phyloP scores from a whole-genome alignment of 2,797 vertebrate species.

The Pipistrellus kuhlii region DNA sequence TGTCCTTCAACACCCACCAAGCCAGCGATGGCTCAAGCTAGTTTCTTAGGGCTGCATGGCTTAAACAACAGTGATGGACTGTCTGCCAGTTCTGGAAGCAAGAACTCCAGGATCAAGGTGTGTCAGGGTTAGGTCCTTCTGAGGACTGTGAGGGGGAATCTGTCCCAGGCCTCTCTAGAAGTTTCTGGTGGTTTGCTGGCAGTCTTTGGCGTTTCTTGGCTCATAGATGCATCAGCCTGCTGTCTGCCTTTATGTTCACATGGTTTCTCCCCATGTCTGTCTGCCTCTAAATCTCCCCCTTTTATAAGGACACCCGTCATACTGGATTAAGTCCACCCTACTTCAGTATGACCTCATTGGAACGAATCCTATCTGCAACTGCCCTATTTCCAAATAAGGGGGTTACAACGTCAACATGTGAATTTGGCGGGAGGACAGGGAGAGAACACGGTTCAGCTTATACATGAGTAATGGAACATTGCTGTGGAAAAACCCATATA shows the following conservation, averaged over 20 bases:
- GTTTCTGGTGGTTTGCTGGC: neutral
- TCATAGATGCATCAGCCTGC: neutral
- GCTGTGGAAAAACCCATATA: neutral
- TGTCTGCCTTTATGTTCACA: neutral
- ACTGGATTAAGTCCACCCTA: neutral
- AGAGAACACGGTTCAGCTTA: neutral
- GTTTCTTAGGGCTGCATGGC: neutral
- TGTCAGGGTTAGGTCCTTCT: neutral
- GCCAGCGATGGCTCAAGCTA: neutral
- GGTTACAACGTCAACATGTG: neutral
- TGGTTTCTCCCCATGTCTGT: neutral
- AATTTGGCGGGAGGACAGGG: neutral
- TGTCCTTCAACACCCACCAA: neutral
- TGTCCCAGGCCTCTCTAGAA: neutral
- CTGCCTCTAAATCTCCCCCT: neutral
- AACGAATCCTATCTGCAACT: neutral
- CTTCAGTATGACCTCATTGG: neutral
- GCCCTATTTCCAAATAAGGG: conserved; percentile 30
- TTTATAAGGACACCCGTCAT: neutral
- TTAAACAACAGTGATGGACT: neutral
- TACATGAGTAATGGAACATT: neutral
- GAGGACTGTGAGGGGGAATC: neutral
- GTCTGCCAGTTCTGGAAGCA: neutral
- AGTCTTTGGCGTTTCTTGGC: neutral
- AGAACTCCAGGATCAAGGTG: neutral